A percentile compares a stretch with the other conserved stretches of the same genome.
These are phyloP conservation scores for Amia ocellicauda DNA, from an alignment of 2,113 vertebrate species.

Conservation along the genomic window DNA sequence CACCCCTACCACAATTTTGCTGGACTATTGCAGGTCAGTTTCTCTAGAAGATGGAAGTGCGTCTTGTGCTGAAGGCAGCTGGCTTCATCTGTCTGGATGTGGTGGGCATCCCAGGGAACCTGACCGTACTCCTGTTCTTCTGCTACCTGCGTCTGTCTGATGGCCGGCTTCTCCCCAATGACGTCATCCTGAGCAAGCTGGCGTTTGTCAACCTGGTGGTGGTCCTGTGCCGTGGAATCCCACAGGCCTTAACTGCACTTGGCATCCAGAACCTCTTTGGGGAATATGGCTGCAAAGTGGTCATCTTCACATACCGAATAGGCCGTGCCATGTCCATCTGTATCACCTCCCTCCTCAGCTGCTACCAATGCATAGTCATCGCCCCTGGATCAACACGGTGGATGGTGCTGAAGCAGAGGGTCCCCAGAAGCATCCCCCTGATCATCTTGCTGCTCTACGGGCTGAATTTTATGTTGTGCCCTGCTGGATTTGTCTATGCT, in stretches of 20 bases:
- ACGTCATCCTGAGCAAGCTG: slow-evolving; percentile 38
- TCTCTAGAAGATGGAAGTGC: slow-evolving; percentile 25
- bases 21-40: not conserved
- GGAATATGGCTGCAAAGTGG: slow-evolving; percentile 28
- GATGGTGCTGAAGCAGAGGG: slow-evolving; percentile 23
- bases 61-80: slow-evolving; percentile 32
- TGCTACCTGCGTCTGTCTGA: slow-evolving; percentile 21
- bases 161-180: slow-evolving; percentile 24
- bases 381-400: slow-evolving; percentile 23
- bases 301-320: slow-evolving; percentile 36
- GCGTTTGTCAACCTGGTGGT: slow-evolving; percentile 37
- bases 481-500: slow-evolving; percentile 23
- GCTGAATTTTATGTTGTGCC: slow-evolving; percentile 28
- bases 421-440: slow-evolving; percentile 23
- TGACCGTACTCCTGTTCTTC: slow-evolving; percentile 37
- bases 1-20: not conserved
- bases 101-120: slow-evolving; percentile 44
- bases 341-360: slow-evolving; percentile 36
- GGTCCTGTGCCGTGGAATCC: slow-evolving; percentile 35
- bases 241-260: slow-evolving; percentile 27
- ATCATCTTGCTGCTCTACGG: slow-evolving; percentile 31
- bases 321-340: slow-evolving; percentile 41
- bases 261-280: slow-evolving; percentile 22
- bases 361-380: slow-evolving; percentile 39
- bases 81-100: slow-evolving; percentile 34